Evolutionary conservation across 2,888 invertebrate species (phyloP), one percentile per base, ranked within the genome.

Genomic region (Boloria selene): DNA sequence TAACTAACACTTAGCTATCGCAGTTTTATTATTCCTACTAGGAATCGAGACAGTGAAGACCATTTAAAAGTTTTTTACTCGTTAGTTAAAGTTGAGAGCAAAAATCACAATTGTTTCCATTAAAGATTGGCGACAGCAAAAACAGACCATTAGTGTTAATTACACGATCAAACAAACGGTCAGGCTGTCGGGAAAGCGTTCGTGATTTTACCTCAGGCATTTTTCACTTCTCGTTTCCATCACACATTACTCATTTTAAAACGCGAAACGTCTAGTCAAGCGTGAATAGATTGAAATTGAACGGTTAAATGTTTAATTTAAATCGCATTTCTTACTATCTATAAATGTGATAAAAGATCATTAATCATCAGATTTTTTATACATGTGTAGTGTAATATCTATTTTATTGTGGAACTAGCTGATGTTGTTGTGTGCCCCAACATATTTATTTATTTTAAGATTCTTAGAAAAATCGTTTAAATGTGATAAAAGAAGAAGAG

Each of bases 101-200:
- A 51, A 13, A 42, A 26, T 13, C 22, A 52, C 38, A 62, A 62
- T 38, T 52, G 31, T 13, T 18, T 45, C 44, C 45, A 52, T 64
- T 64, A 64, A 52, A 52, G 45, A 44, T 56, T 47, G 16, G 42
- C 38, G 51, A 31, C 47, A 18, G 64, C 49, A 64, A 61, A 61
- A 64, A 67, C 38, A 58, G 38, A 61, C 47, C 64, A 69, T 67
- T 67, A 67, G 53, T 67, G 56, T 64, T 67, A 67, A 69, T 69
- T 69, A 67, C 58, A 14, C 49, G 52, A 45, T 51, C 49, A 44
- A 55, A 56, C 49, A 44, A 55, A 56, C 47, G 51, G 52, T 51
- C 50, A 44, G 42, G n/a, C 62, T 44, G 50, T 62, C 59, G 59
- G 68, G 62, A 65, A 65, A 62, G 61, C 60, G 42, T 63, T 61